A percentile compares a stretch with the other conserved stretches of the same genome.
These are phyloP conservation scores for Sus scrofa DNA, from an alignment of 2,113 vertebrate species.

Conservation along the genomic window DNA sequence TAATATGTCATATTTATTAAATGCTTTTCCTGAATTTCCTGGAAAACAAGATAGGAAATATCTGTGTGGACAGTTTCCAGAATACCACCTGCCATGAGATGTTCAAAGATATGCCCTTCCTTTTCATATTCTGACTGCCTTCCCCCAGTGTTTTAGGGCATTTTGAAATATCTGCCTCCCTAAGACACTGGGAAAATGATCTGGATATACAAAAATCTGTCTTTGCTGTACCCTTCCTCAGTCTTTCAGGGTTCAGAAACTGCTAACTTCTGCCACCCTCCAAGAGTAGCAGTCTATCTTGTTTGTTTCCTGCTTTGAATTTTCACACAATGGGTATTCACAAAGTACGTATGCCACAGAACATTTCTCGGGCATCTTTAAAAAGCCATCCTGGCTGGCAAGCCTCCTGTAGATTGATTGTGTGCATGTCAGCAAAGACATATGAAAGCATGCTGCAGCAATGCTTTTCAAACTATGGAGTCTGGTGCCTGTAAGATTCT, in stretches of 20 bases:
- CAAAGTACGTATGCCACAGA: not conserved
- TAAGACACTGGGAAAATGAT: not conserved
- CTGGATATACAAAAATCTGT: not conserved
- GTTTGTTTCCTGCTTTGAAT: not conserved
- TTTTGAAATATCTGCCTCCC: not conserved
- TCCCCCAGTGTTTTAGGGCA: not conserved
- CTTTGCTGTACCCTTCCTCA: not conserved
- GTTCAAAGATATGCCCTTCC: not conserved
- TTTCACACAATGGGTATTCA: conserved; percentile 11
- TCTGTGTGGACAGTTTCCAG: accelerated
- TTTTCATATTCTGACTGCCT: not conserved
- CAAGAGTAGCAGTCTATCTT: not conserved
- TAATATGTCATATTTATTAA: not conserved
- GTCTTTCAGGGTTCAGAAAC: conserved; percentile 7
- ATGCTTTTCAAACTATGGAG: not conserved
- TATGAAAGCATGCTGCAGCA: not conserved
- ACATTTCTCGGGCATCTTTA: conserved; percentile 5
- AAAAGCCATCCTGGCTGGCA: not conserved
- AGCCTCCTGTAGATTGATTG: not conserved
- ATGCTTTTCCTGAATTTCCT: not conserved
- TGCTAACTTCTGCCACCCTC: not conserved
- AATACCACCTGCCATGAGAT: accelerated
- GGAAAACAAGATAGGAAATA: not conserved
- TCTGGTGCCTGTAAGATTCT: not conserved
- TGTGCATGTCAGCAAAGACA: conserved; percentile 27